Conservation (phyloP, 2,113 vertebrate species). For the Puma concolor region DNA sequence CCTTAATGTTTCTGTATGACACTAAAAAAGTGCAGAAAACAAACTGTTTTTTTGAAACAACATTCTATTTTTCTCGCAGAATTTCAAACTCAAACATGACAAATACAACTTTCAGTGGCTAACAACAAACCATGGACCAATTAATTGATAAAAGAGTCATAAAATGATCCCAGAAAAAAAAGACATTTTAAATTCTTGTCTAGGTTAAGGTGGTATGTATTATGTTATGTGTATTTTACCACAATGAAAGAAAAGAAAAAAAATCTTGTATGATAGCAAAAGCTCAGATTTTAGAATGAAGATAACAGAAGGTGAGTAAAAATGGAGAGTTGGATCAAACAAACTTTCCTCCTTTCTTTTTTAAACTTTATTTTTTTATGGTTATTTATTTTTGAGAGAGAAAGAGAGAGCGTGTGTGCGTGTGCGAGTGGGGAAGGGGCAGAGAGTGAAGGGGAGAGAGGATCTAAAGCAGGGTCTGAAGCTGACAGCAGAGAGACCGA, state of each 20-base stretch:
- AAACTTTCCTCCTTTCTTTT: not conserved
- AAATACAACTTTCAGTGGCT: not conserved
- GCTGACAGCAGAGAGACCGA: no score
- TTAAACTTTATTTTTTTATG: no score
- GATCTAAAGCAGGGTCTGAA: no score
- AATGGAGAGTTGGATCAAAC: not conserved
- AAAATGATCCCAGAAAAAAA: not conserved
- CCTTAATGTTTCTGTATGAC: not conserved
- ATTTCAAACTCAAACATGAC: not conserved
- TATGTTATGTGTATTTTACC: not conserved
- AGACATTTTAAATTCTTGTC: not conserved
- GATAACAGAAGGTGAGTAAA: not conserved
- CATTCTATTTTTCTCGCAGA: not conserved
- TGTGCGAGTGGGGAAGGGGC: no score
- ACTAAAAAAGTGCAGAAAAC: not conserved
- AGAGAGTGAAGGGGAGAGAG: no score
- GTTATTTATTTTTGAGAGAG: no score
- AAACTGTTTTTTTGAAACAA: not conserved
- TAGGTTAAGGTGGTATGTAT: not conserved
- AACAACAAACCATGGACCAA: not conserved
- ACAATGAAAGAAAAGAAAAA: not conserved
- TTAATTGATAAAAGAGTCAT: not conserved
- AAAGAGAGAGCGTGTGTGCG: no score
- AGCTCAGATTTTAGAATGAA: not conserved
- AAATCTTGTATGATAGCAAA: not conserved